Evolutionary conservation across 2,113 vertebrate genomes (phyloP).

Genomic region (Semnornis frantzii): DNA sequence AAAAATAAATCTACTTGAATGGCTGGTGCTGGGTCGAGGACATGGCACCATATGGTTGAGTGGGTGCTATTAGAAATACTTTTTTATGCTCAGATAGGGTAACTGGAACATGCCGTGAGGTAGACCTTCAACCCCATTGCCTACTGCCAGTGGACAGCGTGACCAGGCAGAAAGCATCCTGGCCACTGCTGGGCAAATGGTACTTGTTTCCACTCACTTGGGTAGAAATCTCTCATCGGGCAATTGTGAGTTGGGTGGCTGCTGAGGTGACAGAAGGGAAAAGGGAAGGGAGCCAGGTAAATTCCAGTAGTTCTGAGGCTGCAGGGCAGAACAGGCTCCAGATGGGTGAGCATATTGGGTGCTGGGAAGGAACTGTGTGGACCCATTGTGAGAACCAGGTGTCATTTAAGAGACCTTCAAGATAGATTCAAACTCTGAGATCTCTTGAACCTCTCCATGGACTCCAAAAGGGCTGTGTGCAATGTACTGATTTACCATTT

Average conservation of each 20-base stretch:
- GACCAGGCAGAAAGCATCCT: background rate
- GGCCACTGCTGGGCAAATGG: background rate
- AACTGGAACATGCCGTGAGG: background rate
- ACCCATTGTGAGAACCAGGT: background rate
- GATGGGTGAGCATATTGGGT: rapidly evolving
- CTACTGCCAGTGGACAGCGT: background rate
- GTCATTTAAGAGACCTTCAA: background rate
- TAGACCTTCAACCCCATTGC: background rate
- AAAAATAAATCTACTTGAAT: background rate
- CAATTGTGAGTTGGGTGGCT: background rate
- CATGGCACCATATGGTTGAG: rapidly evolving
- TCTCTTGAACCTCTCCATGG: background rate
- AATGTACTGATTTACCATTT: rapidly evolving
- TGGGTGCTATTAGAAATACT: rapidly evolving
- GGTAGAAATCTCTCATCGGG: rapidly evolving
- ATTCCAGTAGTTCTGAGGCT: background rate
- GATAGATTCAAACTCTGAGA: background rate
- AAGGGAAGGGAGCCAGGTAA: no score
- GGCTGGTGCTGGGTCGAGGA: background rate
- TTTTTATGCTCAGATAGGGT: background rate
- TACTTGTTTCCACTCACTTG: background rate
- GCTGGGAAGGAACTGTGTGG: background rate
- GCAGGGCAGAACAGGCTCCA: background rate
- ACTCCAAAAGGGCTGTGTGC: background rate
- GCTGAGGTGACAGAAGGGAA: background rate